These are phyloP conservation scores for Gymnocephalus cernua DNA, from an alignment of 2,113 vertebrate genomes.

Conservation along the genomic window DNA sequence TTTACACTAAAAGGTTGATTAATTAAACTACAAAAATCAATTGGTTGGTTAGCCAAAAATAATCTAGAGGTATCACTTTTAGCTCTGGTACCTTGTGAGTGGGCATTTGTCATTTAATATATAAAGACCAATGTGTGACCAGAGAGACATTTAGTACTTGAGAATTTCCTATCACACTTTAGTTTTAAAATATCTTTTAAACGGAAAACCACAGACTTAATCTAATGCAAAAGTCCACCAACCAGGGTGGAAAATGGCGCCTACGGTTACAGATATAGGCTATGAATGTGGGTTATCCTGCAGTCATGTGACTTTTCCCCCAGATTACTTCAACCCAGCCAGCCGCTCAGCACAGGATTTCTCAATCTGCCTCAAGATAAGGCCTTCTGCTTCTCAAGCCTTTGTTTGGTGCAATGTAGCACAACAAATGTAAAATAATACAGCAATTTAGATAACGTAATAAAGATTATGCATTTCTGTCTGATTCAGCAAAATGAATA, in stretches of 20 bases:
- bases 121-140: no score
- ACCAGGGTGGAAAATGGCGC: not conserved
- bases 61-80: not conserved
- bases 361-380: constrained; percentile 31
- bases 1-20: not conserved
- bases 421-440: not conserved
- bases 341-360: constrained; percentile 34
- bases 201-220: not conserved
- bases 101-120: not conserved
- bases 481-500: not conserved
- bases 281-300: not conserved
- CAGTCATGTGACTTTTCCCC: constrained; percentile 30
- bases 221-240: not conserved
- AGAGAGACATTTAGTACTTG: not conserved
- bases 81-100: not conserved
- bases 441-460: not conserved
- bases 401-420: not conserved
- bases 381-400: not conserved
- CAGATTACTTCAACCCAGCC: constrained; percentile 52
- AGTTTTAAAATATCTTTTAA: not conserved
- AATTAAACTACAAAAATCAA: not conserved
- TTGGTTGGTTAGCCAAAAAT: not conserved
- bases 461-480: not conserved
- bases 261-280: not conserved
- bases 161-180: not conserved